phyloP scores from a whole-genome alignment of 2,113 vertebrate genomes.

The Rhinichthys klamathensis region DNA sequence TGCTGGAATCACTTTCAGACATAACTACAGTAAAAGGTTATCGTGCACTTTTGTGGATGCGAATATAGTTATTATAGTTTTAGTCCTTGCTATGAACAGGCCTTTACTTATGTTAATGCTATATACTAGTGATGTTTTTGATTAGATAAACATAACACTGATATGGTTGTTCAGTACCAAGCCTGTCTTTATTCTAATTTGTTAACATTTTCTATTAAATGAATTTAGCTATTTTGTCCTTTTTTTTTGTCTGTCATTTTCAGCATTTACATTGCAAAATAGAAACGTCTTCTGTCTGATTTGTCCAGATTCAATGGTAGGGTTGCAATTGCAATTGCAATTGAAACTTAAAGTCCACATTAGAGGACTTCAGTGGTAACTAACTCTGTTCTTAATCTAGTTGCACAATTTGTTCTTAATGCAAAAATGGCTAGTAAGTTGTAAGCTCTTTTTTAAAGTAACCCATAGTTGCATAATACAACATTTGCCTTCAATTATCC shows the following conservation, averaged over 20 bases:
- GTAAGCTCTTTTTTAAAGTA: no score
- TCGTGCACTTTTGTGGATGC: not conserved
- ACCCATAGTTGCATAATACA: no score
- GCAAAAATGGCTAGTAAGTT: no score
- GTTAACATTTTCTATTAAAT: constrained; percentile 35
- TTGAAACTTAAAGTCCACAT: not conserved
- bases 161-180: not conserved
- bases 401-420: no score
- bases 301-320: not conserved
- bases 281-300: not conserved
- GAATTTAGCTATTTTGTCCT: not conserved
- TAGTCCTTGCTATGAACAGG: not conserved
- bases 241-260: not conserved
- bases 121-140: not conserved
- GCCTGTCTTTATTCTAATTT: not conserved
- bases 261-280: not conserved
- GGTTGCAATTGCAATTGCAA: no score
- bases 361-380: not conserved
- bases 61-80: not conserved
- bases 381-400: not conserved
- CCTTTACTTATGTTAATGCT: not conserved
- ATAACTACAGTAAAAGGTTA: not conserved
- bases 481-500: no score
- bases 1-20: no score
- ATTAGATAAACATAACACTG: not conserved